Evolutionary conservation across 2,113 vertebrate species (phyloP), one percentile per base, ranked within the genome.

Genomic region (Ariopsis seemanni): DNA sequence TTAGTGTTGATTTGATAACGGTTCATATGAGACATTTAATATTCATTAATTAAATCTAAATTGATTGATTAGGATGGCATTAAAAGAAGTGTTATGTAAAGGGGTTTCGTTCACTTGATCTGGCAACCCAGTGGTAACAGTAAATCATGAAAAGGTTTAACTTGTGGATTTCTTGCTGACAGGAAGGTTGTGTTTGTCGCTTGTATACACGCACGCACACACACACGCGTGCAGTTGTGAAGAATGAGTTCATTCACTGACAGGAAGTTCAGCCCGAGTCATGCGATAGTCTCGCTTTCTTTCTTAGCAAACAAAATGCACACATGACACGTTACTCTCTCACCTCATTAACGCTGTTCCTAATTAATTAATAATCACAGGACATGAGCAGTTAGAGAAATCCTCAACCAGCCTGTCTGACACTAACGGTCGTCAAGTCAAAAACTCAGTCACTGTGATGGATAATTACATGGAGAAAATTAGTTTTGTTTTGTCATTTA

Each of bases 211-310:
- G 65, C 80, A 25, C 30, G n/a, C 62, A n/a, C 22, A n/a, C 62
- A 27, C 65, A 83, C 82, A 88, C 52, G 87, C 60, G 87, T 86
- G 86, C 52, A 78, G 90, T 91, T 20, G 22, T 87, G 53, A 85
- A 89, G 89, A 88, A 92, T 92, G 14, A 12, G 92, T 90, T 88
- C 69, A 90, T 91, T 91, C 62, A 92, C 84, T 88, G 84, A 1
- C 79, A 79, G 78, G 85, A 90, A 88, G 90, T 93, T 92, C 83
- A 91, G 58, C 82, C 90, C 83, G 82, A 90, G 93, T 95, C 91
- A 91, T 90, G 92, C 91, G 90, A 89, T 84, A 90, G 89, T 84
- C 55, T 89, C 77, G 86, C 89, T 75, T 80, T 90, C 53, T 25
- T 83, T 88, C 89, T 15, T 5, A 88, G 84, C 80, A 89, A 90